Conservation (phyloP, 1,140 invertebrate genomes). For the Orchesella cincta region DNA sequence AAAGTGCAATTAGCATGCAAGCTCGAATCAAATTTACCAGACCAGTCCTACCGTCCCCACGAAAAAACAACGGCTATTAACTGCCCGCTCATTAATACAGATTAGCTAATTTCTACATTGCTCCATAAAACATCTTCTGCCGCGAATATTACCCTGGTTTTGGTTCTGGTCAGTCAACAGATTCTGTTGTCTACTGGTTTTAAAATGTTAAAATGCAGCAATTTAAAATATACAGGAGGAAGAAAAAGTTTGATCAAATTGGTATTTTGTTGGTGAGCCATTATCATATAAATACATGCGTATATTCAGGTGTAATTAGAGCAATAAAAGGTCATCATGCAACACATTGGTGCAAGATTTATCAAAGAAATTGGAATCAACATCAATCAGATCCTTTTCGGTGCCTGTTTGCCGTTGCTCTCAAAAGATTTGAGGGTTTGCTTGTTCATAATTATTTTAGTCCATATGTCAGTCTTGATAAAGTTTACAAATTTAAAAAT, state of each 20-base stretch:
- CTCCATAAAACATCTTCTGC: too few relatives aligned
- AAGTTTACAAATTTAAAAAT: slow-evolving; percentile 18
- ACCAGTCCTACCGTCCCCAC: background rate
- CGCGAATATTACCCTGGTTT: too few relatives aligned
- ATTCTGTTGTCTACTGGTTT: too few relatives aligned
- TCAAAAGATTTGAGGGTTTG: too few relatives aligned
- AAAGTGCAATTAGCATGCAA: slow-evolving; percentile 23
- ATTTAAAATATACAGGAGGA: too few relatives aligned
- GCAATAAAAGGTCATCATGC: slow-evolving; percentile 21
- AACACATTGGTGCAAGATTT: slow-evolving; percentile 12
- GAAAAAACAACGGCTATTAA: slow-evolving; percentile 2
- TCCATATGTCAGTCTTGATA: slow-evolving; percentile 25
- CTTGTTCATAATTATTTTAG: slow-evolving; percentile 13
- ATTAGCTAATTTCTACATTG: slow-evolving; percentile 24
- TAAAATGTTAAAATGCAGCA: too few relatives aligned
- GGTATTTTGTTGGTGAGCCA: too few relatives aligned
- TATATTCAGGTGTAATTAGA: slow-evolving; percentile 21
- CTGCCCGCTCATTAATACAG: slow-evolving; percentile 19
- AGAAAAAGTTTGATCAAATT: too few relatives aligned
- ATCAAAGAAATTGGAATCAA: background rate
- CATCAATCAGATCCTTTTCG: too few relatives aligned
- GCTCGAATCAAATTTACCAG: slow-evolving; percentile 20
- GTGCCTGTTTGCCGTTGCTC: too few relatives aligned
- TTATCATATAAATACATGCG: too few relatives aligned
- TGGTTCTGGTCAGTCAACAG: too few relatives aligned